Evolutionary conservation across 2,797 vertebrate genomes (phyloP), one percentile per base, ranked within the genome.

Genomic region (Cuniculus paca): DNA sequence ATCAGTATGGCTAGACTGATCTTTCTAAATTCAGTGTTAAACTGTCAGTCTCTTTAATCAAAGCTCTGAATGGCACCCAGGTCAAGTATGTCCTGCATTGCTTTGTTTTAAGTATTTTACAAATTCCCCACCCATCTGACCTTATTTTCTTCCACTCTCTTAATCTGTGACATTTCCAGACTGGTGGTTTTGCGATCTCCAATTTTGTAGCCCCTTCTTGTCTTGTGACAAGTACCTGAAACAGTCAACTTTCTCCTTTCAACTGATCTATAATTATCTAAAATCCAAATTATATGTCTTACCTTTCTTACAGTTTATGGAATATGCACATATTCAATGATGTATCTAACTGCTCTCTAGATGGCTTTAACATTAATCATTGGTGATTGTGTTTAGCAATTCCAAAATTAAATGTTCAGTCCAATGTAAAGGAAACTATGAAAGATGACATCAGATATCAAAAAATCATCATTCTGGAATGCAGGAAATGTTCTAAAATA

Each of bases 331-430:
- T 94, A 45, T 72, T 83, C 60, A 84, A 56, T 77, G 72, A 52
- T 50, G 9, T 28, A 28, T 48, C 42, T 48, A 86, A 70, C 34
- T 91, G 5, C 63, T 91, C 52, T 81, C 42, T 74, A 74, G 14
- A 81, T 65, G 36, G 4, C 48, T 54, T 86, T 10, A 72, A 45
- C 31, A 60, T 90, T 96, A 81, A 19, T 80, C 58, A 90, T 39
- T 54, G 36, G 12, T 75, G 50, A 88, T 36, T 87, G n/a, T 75
- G 56, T 74, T 92, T 96, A 94, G 63, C 91, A 85, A 78, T 48
- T 5, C 22, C 31, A 92, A 94, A 86, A 77, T 50, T 50, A 56
- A 80, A 56, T 68, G 5, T 77, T 91, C 45, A 63, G 4, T 56
- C 16, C 80, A 17, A 89, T 54, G 1, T 91, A 94, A 93, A 16